Conservation (phyloP, 2,797 vertebrate genomes). For the Ctenopoma multispine region DNA sequence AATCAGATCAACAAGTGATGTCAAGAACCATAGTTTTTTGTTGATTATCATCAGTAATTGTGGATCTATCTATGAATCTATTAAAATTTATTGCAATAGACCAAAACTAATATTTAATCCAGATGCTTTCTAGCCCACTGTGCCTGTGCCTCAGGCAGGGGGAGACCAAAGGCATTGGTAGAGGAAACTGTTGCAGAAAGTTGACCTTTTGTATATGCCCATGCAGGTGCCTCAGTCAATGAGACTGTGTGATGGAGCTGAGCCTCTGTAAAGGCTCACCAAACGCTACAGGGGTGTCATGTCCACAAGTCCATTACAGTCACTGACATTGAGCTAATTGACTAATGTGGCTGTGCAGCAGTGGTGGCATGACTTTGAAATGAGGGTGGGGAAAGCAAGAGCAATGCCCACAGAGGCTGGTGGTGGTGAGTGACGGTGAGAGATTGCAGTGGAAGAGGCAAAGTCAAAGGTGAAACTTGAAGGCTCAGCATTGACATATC, state of each 20-base stretch:
- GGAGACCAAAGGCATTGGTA: slow-evolving; percentile 24
- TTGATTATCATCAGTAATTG: neutral
- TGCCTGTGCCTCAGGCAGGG: neutral
- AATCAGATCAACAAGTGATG: slow-evolving; percentile 16
- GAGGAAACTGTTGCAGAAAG: slow-evolving; percentile 65
- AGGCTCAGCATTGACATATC: slow-evolving; percentile 41
- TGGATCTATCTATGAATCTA: too few relatives aligned
- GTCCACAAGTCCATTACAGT: slow-evolving; percentile 73
- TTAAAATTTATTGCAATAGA: neutral
- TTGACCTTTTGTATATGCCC: slow-evolving; percentile 71
- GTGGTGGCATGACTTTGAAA: slow-evolving; percentile 54
- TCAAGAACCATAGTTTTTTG: neutral
- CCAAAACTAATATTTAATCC: slow-evolving; percentile 13
- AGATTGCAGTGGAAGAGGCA: slow-evolving; percentile 8
- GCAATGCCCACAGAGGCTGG: slow-evolving; percentile 20
- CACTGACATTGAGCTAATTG: slow-evolving; percentile 80
- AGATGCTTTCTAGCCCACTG: neutral
- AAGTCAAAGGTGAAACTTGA: slow-evolving; percentile 36
- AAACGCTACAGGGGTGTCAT: slow-evolving; percentile 68
- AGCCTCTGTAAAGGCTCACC: slow-evolving; percentile 53
- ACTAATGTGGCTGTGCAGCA: slow-evolving; percentile 56
- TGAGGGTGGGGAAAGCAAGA: slow-evolving; percentile 32
- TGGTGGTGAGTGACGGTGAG: neutral
- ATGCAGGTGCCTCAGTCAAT: slow-evolving; percentile 54
- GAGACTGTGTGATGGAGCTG: slow-evolving; percentile 49